phyloP scores from a whole-genome alignment of 2,797 vertebrate species.

The Pipistrellus kuhlii region DNA sequence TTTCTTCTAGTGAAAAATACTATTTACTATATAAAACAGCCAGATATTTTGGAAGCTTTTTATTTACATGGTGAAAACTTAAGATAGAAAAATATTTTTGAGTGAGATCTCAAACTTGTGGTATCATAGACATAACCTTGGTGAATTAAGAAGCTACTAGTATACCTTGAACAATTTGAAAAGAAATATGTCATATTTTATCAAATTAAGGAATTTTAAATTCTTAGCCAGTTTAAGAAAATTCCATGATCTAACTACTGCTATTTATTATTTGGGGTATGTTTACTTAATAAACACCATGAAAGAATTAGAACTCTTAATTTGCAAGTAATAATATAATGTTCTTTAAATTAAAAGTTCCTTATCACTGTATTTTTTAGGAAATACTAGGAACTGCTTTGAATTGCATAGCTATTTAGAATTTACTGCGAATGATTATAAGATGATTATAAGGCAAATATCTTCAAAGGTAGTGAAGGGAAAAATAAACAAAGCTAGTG shows the following conservation, averaged over 20 bases:
- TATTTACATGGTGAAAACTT: neutral
- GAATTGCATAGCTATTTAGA: neutral
- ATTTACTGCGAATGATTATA: neutral
- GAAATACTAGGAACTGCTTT: neutral
- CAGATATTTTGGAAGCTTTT: neutral
- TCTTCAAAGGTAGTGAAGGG: neutral
- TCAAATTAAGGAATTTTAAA: neutral
- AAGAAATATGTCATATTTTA: constrained; percentile 44
- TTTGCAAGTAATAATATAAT: constrained; percentile 18
- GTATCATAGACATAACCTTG: neutral
- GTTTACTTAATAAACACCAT: neutral
- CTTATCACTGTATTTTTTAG: neutral
- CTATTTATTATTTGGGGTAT: constrained; percentile 28
- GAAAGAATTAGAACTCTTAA: neutral
- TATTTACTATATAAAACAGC: neutral
- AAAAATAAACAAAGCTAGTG: neutral
- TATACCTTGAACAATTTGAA: neutral
- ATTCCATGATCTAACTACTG: neutral
- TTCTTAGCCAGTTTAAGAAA: neutral
- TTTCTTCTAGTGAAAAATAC: neutral
- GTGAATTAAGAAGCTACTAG: neutral
- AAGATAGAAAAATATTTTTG: constrained; percentile 21
- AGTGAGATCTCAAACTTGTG: neutral
- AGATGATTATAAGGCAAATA: neutral
- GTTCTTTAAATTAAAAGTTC: neutral